phyloP scores from a whole-genome alignment of 2,888 invertebrate species.

The Thymelicus sylvestris region DNA sequence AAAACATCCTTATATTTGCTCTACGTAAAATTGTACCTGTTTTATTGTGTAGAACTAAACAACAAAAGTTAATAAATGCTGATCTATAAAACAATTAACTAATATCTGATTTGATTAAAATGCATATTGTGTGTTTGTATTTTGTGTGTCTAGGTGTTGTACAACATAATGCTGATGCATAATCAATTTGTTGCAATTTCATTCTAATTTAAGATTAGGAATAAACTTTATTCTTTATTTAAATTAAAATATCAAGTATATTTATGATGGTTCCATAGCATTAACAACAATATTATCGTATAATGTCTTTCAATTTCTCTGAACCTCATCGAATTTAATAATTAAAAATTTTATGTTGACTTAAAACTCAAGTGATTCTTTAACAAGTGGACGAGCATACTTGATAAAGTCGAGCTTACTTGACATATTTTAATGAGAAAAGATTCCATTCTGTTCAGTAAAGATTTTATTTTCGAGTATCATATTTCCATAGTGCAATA shows the following conservation, averaged over 20 bases:
- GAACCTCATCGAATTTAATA: neutral
- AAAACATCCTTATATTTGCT: conserved; percentile 46
- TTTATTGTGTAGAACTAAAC: conserved; percentile 37
- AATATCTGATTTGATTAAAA: conserved; percentile 25
- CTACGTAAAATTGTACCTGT: conserved; percentile 45
- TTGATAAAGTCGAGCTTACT: neutral
- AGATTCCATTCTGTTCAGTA: neutral
- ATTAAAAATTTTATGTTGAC: neutral
- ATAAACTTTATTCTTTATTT: neutral
- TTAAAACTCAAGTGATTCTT: neutral
- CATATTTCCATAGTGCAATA: conserved; percentile 5
- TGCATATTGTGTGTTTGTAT: conserved; percentile 38
- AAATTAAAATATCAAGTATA: too few species aligned
- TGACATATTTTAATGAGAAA: neutral
- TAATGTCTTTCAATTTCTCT: neutral
- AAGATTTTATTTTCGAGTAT: neutral
- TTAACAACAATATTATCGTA: neutral
- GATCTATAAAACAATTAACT: conserved; percentile 21
- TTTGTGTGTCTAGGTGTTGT: conserved; percentile 43
- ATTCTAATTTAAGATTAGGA: conserved; percentile 17
- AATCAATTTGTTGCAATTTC: conserved; percentile 25
- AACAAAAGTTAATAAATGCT: conserved; percentile 26
- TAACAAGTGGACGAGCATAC: conserved; percentile 1
- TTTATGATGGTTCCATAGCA: neutral
- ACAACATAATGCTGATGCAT: conserved; percentile 27